Percentiles rank a stretch among this genome's conserved stretches.
These are phyloP conservation scores for Timema podura DNA, from an alignment of 2,888 invertebrate species.

Conservation along the genomic window DNA sequence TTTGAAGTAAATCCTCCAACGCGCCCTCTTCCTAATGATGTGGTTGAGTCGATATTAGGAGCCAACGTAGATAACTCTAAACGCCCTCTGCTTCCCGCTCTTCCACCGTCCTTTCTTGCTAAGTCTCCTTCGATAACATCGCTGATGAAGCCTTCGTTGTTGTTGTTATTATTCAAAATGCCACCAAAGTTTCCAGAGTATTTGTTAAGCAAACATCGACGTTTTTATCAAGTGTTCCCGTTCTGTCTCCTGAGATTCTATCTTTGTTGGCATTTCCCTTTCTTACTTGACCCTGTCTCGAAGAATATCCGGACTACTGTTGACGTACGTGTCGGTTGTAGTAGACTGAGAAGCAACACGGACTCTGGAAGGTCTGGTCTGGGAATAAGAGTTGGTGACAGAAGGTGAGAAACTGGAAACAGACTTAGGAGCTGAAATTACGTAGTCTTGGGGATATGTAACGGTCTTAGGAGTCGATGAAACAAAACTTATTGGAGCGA, in stretches of 20 bases:
- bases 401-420: neutral
- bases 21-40: neutral
- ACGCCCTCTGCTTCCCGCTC: conserved; percentile 17
- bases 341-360: conserved; percentile 9
- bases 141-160: conserved; percentile 28
- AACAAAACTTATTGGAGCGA: neutral
- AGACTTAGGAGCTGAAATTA: neutral
- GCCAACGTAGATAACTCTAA: neutral
- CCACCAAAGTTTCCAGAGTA: conserved; percentile 30
- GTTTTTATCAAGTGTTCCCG: conserved; percentile 20
- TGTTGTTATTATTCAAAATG: conserved; percentile 13
- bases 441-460: neutral
- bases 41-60: conserved; percentile 1
- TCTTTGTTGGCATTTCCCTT: neutral
- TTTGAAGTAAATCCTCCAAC: neutral
- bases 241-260: conserved; percentile 10
- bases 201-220: conserved; percentile 28
- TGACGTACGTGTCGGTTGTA: neutral
- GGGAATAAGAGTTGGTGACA: neutral
- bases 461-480: neutral
- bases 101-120: conserved; percentile 14
- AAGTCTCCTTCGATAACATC: conserved; percentile 26
- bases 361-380: conserved; percentile 1
- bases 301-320: neutral
- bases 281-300: neutral